A percentile compares a stretch with the other conserved stretches of the same genome.
phyloP scores from a whole-genome alignment of 2,888 invertebrate species.

The Ceriagrion tenellum region DNA sequence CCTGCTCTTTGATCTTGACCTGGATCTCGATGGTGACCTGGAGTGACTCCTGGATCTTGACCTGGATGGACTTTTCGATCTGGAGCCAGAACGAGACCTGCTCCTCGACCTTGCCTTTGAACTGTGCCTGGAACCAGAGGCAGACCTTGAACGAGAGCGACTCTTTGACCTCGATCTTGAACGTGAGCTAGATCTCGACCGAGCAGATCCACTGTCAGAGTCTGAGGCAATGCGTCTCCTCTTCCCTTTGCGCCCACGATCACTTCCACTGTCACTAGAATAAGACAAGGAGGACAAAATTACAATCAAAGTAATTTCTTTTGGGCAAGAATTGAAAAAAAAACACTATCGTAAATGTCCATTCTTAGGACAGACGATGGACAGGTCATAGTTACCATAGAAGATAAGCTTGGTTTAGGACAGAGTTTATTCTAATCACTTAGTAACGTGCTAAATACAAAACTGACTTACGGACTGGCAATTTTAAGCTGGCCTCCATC shows the following conservation, averaged over 20 bases:
- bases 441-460: conserved; percentile 62
- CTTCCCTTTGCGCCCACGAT: conserved; percentile 71
- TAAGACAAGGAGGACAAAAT: conserved; percentile 54
- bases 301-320: no score
- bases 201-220: conserved; percentile 71
- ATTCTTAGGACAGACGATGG: neutral
- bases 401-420: neutral
- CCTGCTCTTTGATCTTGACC: conserved; percentile 77
- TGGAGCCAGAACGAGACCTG: conserved; percentile 77
- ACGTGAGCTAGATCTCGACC: conserved; percentile 72
- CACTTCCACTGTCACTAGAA: conserved; percentile 73
- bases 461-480: conserved; percentile 80
- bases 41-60: conserved; percentile 73
- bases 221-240: conserved; percentile 70
- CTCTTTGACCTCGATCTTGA: conserved; percentile 75
- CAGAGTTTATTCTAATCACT: no score
- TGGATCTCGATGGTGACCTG: conserved; percentile 76
- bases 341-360: neutral
- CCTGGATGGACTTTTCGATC: conserved; percentile 76
- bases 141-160: conserved; percentile 73
- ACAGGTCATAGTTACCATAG: neutral
- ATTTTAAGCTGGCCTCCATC: conserved; percentile 79
- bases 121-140: conserved; percentile 70
- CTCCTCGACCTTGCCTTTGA: conserved; percentile 74
- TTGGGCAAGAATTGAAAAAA: neutral